A percentile compares a stretch with the other conserved stretches of the same genome.
Conservation (phyloP, 2,113 vertebrate species). For the Tupaia tana region DNA sequence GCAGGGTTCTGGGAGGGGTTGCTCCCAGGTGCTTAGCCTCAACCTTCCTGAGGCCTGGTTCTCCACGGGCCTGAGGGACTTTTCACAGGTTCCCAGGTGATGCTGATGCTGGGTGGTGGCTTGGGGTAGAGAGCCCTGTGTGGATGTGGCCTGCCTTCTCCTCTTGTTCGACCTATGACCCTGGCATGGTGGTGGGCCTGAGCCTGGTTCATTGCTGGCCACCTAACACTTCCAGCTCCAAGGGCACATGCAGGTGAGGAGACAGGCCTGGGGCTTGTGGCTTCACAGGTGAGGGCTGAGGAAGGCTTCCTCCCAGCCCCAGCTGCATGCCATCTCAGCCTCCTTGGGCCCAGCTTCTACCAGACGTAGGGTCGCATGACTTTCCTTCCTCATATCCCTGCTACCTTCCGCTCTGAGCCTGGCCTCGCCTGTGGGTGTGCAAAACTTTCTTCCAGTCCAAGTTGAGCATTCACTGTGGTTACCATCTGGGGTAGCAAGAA, state of each 20-base stretch:
- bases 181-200: not conserved
- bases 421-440: not conserved
- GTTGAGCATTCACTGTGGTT: not conserved
- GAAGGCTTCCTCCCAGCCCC: not conserved
- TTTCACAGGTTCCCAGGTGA: fast-evolving
- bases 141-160: not conserved
- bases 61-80: fast-evolving
- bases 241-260: not conserved
- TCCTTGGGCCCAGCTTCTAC: not conserved
- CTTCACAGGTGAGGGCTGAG: not conserved
- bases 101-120: too few relatives aligned
- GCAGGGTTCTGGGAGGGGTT: not conserved
- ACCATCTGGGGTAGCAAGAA: not conserved
- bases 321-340: too few relatives aligned
- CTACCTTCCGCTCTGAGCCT: not conserved
- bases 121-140: too few relatives aligned
- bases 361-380: fast-evolving
- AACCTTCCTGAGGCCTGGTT: fast-evolving
- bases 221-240: not conserved
- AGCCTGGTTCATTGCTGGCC: not conserved
- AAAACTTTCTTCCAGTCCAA: not conserved
- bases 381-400: not conserved
- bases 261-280: not conserved
- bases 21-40: not conserved
- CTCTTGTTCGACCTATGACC: not conserved